Evolutionary conservation across 2,113 vertebrate genomes (phyloP).

Genomic region (Salvelinus namaycush): DNA sequence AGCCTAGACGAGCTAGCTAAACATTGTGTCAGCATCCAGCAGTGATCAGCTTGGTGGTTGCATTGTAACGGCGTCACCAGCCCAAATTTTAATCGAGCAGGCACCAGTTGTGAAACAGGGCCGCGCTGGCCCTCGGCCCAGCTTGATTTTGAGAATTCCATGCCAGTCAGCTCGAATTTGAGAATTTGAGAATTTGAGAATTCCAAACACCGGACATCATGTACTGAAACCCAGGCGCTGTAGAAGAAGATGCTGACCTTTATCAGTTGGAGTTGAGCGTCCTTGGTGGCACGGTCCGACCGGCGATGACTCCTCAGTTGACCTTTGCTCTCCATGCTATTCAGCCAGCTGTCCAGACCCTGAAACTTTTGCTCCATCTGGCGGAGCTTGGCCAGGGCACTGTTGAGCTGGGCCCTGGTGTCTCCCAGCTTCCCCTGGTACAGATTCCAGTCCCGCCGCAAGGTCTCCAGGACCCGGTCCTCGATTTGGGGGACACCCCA

Average conservation of each 20-base stretch:
- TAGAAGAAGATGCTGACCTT: slow-evolving; percentile 75
- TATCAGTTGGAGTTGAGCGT: slow-evolving; percentile 85
- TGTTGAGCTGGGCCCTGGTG: slow-evolving; percentile 81
- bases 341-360: slow-evolving; percentile 86
- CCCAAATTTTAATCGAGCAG: too few species aligned
- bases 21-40: too few species aligned
- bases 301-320: slow-evolving; percentile 75
- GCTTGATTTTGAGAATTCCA: too few species aligned
- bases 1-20: too few species aligned
- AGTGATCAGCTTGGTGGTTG: too few species aligned
- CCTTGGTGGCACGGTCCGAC: slow-evolving; percentile 83
- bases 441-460: slow-evolving; percentile 87
- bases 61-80: too few species aligned
- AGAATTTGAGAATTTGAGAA: too few species aligned
- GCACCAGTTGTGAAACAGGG: too few species aligned
- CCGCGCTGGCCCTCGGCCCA: too few species aligned
- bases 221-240: not conserved
- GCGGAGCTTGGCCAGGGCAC: slow-evolving; percentile 80
- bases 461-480: slow-evolving; percentile 84
- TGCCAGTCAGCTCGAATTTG: too few species aligned
- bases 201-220: too few species aligned
- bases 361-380: slow-evolving; percentile 89
- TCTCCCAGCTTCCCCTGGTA: slow-evolving; percentile 87
- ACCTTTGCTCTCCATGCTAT: slow-evolving; percentile 81
- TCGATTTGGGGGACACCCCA: slow-evolving; percentile 88